Evolutionary conservation across 2,113 vertebrate species (phyloP).

Genomic region (Excalfactoria chinensis): DNA sequence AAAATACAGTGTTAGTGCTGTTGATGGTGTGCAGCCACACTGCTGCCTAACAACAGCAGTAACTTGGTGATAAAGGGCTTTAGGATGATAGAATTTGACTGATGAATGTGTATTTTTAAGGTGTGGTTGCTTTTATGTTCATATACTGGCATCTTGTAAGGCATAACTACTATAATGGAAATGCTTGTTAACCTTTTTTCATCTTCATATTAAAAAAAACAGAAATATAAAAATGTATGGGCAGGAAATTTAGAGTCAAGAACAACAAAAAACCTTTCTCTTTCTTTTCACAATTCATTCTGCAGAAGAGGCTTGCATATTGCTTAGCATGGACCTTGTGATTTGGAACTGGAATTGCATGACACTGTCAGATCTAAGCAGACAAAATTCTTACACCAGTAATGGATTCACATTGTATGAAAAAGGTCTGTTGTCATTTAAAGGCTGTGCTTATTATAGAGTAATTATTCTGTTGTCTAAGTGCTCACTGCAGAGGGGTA

Average conservation of each 20-base stretch:
- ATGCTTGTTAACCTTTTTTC: not conserved
- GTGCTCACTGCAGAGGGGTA: not conserved
- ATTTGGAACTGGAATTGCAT: not conserved
- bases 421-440: not conserved
- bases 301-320: not conserved
- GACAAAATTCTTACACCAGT: not conserved
- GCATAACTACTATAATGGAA: not conserved
- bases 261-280: not conserved
- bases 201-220: not conserved
- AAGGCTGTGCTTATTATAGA: not conserved
- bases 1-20: accelerated
- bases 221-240: not conserved
- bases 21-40: accelerated
- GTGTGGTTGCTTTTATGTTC: not conserved
- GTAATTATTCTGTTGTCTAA: not conserved
- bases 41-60: accelerated
- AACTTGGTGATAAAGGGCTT: accelerated
- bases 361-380: not conserved
- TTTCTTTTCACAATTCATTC: not conserved
- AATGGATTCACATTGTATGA: not conserved
- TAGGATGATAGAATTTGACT: not conserved
- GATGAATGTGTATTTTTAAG: not conserved
- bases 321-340: not conserved
- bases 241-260: not conserved
- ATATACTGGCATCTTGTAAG: not conserved